These are phyloP conservation scores for Meloidogyne floridensis DNA, from an alignment of 1,140 invertebrate genomes.

Conservation along the genomic window DNA sequence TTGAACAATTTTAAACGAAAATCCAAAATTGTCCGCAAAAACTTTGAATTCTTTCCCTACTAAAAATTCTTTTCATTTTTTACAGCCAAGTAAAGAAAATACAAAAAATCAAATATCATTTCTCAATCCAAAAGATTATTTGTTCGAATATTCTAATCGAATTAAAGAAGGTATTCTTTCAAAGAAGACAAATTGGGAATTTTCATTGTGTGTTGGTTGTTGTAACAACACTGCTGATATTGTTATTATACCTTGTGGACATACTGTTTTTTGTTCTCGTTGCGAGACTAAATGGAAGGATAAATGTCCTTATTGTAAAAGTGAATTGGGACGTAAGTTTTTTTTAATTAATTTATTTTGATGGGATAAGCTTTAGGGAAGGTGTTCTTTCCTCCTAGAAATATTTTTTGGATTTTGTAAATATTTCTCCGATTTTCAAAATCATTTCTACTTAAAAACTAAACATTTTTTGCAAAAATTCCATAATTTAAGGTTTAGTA, in stretches of 20 bases:
- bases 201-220: neutral
- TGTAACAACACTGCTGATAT: neutral
- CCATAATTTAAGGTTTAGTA: no score
- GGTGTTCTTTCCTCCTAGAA: no score
- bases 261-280: conserved; percentile 1
- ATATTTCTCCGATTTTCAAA: no score
- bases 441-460: no score
- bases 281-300: conserved; percentile 1
- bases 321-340: neutral
- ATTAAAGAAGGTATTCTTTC: neutral
- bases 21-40: no score
- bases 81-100: neutral
- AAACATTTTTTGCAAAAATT: no score
- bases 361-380: no score
- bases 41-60: neutral
- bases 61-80: neutral
- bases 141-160: neutral
- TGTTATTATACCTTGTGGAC: conserved; percentile 5
- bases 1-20: no score
- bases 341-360: no score
- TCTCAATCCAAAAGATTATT: neutral
- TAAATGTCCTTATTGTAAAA: conserved; percentile 1
- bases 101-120: neutral
- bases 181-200: neutral
- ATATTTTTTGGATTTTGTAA: no score